Percentiles rank a stretch among this genome's conserved stretches.
Evolutionary conservation across 2,888 invertebrate genomes (phyloP).

Genomic region (Hypolimnas misippus): DNA sequence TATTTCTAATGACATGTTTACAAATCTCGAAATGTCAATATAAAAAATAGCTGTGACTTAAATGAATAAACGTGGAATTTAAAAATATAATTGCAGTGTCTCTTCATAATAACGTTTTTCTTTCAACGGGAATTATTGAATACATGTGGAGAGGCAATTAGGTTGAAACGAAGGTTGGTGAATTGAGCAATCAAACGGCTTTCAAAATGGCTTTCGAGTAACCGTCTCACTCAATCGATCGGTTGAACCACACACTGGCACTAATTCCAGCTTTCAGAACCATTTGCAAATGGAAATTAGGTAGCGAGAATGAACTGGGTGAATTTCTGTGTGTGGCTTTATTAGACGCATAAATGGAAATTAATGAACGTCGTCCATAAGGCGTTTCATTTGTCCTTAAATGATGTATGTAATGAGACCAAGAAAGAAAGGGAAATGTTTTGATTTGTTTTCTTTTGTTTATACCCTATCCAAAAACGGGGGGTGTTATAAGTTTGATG

Average conservation of each 20-base stretch:
- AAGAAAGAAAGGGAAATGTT: neutral
- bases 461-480: too few species aligned
- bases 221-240: slow-evolving; percentile 50
- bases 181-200: slow-evolving; percentile 57
- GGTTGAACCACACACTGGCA: slow-evolving; percentile 63
- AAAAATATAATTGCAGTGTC: neutral
- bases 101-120: neutral
- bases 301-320: slow-evolving; percentile 46
- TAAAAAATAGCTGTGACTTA: neutral
- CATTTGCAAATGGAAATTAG: slow-evolving; percentile 74
- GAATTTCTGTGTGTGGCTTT: neutral
- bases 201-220: slow-evolving; percentile 65
- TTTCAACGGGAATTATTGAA: slow-evolving; percentile 19
- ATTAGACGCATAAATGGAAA: neutral
- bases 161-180: slow-evolving; percentile 34
- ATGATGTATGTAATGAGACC: neutral
- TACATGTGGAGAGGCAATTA: slow-evolving; percentile 49
- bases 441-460: neutral
- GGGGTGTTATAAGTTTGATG: too few species aligned
- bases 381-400: neutral
- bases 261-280: slow-evolving; percentile 72
- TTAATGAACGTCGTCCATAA: neutral
- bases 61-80: neutral
- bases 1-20: too few species aligned
- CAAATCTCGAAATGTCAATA: neutral